These are phyloP conservation scores for Saguinus imperator DNA, from an alignment of 2,113 vertebrate species.

Conservation along the genomic window DNA sequence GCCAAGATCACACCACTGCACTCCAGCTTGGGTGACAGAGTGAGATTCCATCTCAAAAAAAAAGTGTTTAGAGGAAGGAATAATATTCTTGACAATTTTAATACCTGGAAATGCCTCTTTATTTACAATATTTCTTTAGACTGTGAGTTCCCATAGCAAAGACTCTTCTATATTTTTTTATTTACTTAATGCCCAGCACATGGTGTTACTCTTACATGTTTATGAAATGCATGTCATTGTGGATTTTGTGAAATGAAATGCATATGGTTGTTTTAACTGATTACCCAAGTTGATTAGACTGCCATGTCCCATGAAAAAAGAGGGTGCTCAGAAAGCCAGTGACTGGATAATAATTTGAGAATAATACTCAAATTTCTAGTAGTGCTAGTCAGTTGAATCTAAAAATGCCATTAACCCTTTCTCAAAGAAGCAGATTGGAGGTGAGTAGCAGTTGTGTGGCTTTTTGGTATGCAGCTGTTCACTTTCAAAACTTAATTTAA, in stretches of 20 bases:
- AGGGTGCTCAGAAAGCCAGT: background rate
- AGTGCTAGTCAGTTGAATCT: background rate
- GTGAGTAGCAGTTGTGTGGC: background rate
- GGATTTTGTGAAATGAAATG: constrained; percentile 48
- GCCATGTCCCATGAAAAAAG: background rate
- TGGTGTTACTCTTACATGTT: background rate
- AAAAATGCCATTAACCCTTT: constrained; percentile 24
- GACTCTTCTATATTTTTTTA: background rate
- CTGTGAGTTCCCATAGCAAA: background rate
- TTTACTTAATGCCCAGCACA: background rate
- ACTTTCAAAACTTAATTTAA: constrained; percentile 69
- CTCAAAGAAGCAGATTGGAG: background rate
- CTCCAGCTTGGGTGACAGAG: too few relatives aligned
- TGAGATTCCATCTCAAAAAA: too few relatives aligned
- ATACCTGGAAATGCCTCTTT: background rate
- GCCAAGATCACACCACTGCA: too few relatives aligned
- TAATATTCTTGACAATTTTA: background rate
- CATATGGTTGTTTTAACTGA: constrained; percentile 29
- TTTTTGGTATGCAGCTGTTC: constrained; percentile 49
- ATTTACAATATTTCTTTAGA: background rate
- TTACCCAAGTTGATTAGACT: constrained; percentile 18
- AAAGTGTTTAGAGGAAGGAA: background rate
- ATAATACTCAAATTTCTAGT: background rate
- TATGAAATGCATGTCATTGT: constrained; percentile 19
- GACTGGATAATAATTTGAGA: background rate